Base-by-base conservation (phyloP, 2,797 vertebrate species). In the Pangasius larnaudii region DNA sequence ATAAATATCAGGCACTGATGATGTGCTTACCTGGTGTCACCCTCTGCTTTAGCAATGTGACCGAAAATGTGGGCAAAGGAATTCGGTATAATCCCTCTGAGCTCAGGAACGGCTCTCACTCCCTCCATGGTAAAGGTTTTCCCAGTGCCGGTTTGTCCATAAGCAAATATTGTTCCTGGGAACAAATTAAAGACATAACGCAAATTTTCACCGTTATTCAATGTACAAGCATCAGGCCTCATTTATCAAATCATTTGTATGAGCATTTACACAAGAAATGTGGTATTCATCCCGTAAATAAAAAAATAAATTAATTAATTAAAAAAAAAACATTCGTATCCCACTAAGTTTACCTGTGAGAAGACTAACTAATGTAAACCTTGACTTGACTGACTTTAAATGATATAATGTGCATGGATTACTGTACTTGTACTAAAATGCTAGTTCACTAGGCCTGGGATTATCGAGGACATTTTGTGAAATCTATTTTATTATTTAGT, bases 81-180 rank as follows among this genome's bases (percentile, higher is more conserved):
- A 95, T 99, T 99, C n/a, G 98, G 98, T 90, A 99, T 99, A 89
- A 99, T 99, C 85, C 99, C 99, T 95, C 98, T 94, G 78, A 99
- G 98, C 89, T 99, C 99, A 82, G 99, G 99, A 90, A 99, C 97
- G 11, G 97, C 97, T 92, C 98, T 95, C 75, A 99, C 97, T 1
- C 98, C 99, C 94, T 99, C 99, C 98, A 99, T 99, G 80, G 99
- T 99, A 93, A 99, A 99, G 0, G 98, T 99, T 94, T 99, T 99
- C 79, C 98, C 99, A 71, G 98, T 99, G 91, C 99, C 98, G 80
- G 98, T 99, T 93, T 99, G 99, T 30, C 98, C 99, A 88, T 99
- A 99, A 39, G 99, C 99, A 95, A 99, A 99, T 94, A 99, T 99
- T 75, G 98, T 99, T 74, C 99, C 98, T 99, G 91, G 90, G 93